phyloP scores from a whole-genome alignment of 2,113 vertebrate genomes.

The Trematocara variabile region DNA sequence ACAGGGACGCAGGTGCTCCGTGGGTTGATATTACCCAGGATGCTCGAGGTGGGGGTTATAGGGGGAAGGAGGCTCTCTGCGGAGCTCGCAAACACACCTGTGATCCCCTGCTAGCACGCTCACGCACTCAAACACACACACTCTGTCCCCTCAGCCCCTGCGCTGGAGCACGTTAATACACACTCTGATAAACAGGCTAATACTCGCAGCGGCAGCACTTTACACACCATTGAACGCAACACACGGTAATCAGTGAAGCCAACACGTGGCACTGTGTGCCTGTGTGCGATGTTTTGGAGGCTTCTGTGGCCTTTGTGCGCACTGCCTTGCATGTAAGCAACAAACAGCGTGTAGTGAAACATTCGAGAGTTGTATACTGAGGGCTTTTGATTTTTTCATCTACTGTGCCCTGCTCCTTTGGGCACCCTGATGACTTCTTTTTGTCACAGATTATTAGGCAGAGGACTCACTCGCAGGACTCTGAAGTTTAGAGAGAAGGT shows the following conservation, averaged over 20 bases:
- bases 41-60: constrained; percentile 48
- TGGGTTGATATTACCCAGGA: constrained; percentile 66
- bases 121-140: constrained; percentile 8
- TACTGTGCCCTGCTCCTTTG: background rate
- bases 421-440: background rate
- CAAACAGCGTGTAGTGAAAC: accelerated
- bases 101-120: constrained; percentile 47
- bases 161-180: constrained; percentile 55
- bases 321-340: background rate
- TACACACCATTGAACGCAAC: constrained; percentile 46
- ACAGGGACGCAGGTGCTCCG: constrained; percentile 59
- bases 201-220: constrained; percentile 46
- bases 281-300: background rate
- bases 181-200: constrained; percentile 68
- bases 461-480: background rate
- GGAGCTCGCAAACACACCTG: constrained; percentile 65
- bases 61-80: constrained; percentile 40
- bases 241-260: constrained; percentile 11
- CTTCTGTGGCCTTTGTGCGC: background rate
- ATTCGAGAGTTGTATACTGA: background rate
- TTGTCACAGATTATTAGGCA: background rate
- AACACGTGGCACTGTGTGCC: background rate
- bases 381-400: background rate
- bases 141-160: background rate
- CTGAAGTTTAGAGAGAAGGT: background rate